Conservation (phyloP, 2,888 invertebrate genomes). For the Petrolisthes manimaculis region DNA sequence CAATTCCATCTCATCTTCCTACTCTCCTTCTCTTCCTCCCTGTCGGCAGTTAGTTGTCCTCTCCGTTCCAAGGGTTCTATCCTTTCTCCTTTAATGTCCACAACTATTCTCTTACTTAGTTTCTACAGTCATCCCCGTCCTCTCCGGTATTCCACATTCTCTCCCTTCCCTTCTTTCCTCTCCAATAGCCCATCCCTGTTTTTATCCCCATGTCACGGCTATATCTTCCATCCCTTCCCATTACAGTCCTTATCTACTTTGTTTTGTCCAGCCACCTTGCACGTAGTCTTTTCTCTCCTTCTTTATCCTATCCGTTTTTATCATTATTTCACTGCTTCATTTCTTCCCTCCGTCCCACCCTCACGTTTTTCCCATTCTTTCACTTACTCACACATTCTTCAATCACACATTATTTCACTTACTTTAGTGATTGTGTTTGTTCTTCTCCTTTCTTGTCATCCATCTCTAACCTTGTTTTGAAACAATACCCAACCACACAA, state of each 20-base stretch:
- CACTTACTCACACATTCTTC: background rate
- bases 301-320: background rate
- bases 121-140: background rate
- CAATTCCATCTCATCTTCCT: background rate
- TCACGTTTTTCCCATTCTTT: background rate
- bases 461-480: background rate
- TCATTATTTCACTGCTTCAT: background rate
- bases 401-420: background rate
- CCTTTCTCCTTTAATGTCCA: no score
- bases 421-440: background rate
- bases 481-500: background rate
- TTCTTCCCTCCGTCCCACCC: background rate
- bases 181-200: background rate
- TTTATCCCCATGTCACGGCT: background rate
- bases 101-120: background rate
- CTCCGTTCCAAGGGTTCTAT: no score
- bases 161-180: background rate
- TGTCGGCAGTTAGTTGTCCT: no score
- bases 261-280: background rate
- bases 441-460: background rate
- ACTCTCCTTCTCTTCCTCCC: background rate
- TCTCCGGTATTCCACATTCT: background rate
- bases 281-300: background rate
- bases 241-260: background rate
- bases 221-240: background rate